Percentiles rank a stretch among this genome's conserved stretches.
phyloP scores from a whole-genome alignment of 2,888 invertebrate genomes.

The Agrochola macilenta region DNA sequence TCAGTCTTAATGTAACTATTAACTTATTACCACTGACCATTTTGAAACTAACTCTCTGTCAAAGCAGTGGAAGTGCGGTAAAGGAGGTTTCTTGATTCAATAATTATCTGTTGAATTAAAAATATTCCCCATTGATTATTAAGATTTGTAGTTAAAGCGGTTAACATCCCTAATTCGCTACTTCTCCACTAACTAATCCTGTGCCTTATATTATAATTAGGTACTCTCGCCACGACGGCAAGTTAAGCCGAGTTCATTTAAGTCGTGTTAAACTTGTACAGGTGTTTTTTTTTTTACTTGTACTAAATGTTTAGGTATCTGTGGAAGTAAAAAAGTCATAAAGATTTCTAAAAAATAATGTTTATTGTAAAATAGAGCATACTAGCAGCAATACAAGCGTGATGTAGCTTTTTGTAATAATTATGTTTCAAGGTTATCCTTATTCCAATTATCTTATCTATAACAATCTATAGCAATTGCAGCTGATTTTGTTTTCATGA shows the following conservation, averaged over 20 bases:
- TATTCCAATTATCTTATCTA: conserved; percentile 5
- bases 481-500: neutral
- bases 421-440: conserved; percentile 4
- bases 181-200: neutral
- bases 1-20: no score
- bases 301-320: neutral
- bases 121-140: neutral
- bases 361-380: neutral
- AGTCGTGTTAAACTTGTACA: conserved; percentile 7
- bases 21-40: neutral
- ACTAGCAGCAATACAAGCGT: neutral
- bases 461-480: neutral
- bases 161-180: neutral
- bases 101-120: neutral
- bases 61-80: neutral
- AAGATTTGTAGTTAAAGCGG: no score
- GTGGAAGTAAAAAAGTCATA: neutral
- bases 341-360: neutral
- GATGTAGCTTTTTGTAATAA: neutral
- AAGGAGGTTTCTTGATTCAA: neutral
- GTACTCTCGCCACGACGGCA: neutral
- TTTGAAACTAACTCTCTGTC: neutral
- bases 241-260: conserved; percentile 27
- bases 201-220: conserved; percentile 31
- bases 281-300: neutral